Percentiles rank a stretch among this genome's conserved stretches.
Conservation (phyloP, 1,140 invertebrate genomes). For the Linepithema humile region DNA sequence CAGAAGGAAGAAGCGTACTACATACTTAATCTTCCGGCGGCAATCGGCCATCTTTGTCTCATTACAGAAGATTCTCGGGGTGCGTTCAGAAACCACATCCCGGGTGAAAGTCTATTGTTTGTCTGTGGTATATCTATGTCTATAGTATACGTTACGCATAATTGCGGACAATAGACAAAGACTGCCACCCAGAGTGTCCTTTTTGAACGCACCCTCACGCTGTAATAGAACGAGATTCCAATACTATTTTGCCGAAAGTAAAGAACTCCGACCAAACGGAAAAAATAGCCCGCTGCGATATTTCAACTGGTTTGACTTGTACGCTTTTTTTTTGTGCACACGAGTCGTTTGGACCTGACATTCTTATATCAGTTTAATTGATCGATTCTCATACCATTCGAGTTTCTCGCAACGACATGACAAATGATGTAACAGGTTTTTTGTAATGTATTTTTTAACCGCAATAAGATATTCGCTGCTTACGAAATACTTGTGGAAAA, state of each 20-base stretch:
- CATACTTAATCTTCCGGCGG: slow-evolving; percentile 40
- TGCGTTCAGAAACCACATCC: too few relatives aligned
- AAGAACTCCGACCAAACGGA: slow-evolving; percentile 20
- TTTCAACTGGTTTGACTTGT: slow-evolving; percentile 41
- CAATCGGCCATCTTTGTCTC: slow-evolving; percentile 43
- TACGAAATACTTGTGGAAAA: neutral
- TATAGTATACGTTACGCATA: too few relatives aligned
- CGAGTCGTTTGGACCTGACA: slow-evolving; percentile 24
- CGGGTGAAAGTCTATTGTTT: too few relatives aligned
- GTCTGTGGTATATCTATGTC: too few relatives aligned
- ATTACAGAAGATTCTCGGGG: too few relatives aligned
- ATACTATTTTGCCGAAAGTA: slow-evolving; percentile 20
- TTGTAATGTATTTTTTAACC: neutral
- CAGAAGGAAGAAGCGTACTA: slow-evolving; percentile 39
- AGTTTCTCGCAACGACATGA: slow-evolving; percentile 23
- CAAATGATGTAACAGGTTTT: neutral
- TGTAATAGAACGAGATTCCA: slow-evolving; percentile 54
- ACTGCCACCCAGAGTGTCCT: too few relatives aligned
- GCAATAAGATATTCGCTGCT: neutral
- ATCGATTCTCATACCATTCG: slow-evolving; percentile 3
- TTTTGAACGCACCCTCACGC: too few relatives aligned
- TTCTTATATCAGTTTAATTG: slow-evolving; percentile 42
- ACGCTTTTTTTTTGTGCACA: slow-evolving; percentile 36
- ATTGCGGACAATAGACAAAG: too few relatives aligned
- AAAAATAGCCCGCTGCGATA: slow-evolving; percentile 44